phyloP scores from a whole-genome alignment of 92 coral and sea anemone genomes.

The Porites cylindrica region DNA sequence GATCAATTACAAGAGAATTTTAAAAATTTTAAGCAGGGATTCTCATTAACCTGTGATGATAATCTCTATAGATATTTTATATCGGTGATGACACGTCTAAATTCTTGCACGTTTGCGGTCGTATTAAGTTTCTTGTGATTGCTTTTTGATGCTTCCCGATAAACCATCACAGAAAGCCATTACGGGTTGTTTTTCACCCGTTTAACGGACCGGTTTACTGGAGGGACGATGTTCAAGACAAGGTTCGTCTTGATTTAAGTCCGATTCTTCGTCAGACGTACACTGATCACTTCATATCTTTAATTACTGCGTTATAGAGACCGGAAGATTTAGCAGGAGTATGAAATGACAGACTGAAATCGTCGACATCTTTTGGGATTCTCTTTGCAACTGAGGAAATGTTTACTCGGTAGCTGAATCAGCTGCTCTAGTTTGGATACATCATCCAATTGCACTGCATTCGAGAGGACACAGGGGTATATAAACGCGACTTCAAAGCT shows the following conservation, averaged over 20 bases:
- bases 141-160: constrained; percentile 15
- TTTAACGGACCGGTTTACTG: neutral
- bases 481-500: neutral
- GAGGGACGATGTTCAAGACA: neutral
- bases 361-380: neutral
- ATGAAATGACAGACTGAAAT: neutral
- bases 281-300: neutral
- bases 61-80: constrained; percentile 5
- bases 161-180: neutral
- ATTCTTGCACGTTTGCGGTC: neutral
- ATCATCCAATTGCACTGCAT: neutral
- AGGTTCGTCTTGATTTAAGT: neutral
- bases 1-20: neutral
- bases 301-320: too few relatives aligned
- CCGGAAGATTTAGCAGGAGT: constrained; percentile 7
- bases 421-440: neutral
- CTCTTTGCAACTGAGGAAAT: neutral
- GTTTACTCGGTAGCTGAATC: neutral
- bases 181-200: constrained; percentile 10
- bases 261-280: neutral
- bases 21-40: constrained; percentile 8
- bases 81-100: neutral
- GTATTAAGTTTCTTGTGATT: constrained; percentile 18
- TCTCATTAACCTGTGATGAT: neutral
- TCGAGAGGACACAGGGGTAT: neutral